Percentiles rank a stretch among this genome's conserved stretches.
These are phyloP conservation scores for Campoplex nolae DNA, from an alignment of 2,888 invertebrate genomes.

Conservation along the genomic window DNA sequence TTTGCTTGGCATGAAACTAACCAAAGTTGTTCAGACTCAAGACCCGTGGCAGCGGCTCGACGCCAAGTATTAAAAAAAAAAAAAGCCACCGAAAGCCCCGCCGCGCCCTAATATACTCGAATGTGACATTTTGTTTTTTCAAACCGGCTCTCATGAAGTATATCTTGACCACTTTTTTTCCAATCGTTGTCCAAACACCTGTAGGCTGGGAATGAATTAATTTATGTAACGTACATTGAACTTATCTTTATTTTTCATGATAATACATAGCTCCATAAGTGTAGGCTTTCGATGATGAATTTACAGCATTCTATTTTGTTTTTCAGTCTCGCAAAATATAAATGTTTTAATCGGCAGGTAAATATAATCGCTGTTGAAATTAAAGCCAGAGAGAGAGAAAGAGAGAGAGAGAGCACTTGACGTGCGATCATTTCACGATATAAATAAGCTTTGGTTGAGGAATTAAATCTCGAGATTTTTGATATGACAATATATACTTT, in stretches of 20 bases:
- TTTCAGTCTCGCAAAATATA: constrained; percentile 48
- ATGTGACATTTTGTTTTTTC: too few species aligned
- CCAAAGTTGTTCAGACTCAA: too few species aligned
- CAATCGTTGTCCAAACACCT: too few species aligned
- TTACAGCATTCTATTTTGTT: constrained; percentile 49
- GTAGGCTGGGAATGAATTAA: not conserved
- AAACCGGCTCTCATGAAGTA: too few species aligned
- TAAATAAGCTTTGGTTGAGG: not conserved
- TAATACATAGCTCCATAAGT: constrained; percentile 59
- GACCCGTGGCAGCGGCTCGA: too few species aligned
- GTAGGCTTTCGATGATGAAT: constrained; percentile 58
- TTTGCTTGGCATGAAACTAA: too few species aligned
- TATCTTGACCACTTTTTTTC: too few species aligned
- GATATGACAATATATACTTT: constrained; percentile 7
- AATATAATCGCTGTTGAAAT: not conserved
- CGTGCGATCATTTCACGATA: not conserved
- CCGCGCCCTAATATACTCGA: too few species aligned
- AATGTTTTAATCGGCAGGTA: not conserved
- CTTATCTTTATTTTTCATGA: constrained; percentile 65
- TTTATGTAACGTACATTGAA: constrained; percentile 44
- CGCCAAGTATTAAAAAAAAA: too few species aligned
- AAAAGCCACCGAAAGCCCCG: too few species aligned
- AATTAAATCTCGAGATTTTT: constrained; percentile 3
- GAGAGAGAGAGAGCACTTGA: not conserved
- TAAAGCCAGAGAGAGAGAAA: not conserved